Base-by-base conservation (phyloP, 2,113 vertebrate genomes). In the Delphinapterus leucas region DNA sequence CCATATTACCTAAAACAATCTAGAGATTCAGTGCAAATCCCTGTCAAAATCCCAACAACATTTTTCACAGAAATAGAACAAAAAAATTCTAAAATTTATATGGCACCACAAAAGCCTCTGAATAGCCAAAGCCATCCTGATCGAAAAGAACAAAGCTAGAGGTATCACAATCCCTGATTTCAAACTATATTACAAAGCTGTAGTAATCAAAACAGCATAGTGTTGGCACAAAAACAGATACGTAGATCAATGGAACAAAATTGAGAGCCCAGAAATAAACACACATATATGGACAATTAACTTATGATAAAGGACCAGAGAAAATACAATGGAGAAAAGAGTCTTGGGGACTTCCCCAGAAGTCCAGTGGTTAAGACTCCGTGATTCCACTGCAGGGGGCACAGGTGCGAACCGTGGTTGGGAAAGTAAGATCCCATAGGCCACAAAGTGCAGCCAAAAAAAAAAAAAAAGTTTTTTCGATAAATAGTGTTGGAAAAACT, bases 401-500 rank as follows among this genome's bases (percentile, higher is more conserved):
- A 21, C 2, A 2, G 20, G 55, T 21, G 2, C 0, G 0, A 58
- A 8, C 20, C 7, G 2, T 58, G 55, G 55, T 58, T 21, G 7
- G 55, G 55, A 58, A 58, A 21, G 1, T 58, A 58, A 58, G 55
- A 58, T 58, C 20, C 55, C 55, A 53, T 53, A 53, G 53, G 53
- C 53, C 53, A 58, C 55, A 58, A 18, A 58, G 55, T 21, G 20
- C 55, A 58, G 55, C 55, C 20, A 58, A 58, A 55, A 58, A 58
- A 55, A 58, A n/a, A 55, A 55, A 18, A 58, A 8, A 21, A 21
- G 6, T 58, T 21, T 58, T 33, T 77, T 49, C 6, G 33, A 77
- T 77, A 49, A 49, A 33, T 21, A 3, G 9, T 21, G 17, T 10
- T 49, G 44, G 74, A 17, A 77, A 21, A 77, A 49, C 74, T 49